Base-by-base conservation (phyloP, 2,888 invertebrate genomes). In the Pandemis cinnamomeana region DNA sequence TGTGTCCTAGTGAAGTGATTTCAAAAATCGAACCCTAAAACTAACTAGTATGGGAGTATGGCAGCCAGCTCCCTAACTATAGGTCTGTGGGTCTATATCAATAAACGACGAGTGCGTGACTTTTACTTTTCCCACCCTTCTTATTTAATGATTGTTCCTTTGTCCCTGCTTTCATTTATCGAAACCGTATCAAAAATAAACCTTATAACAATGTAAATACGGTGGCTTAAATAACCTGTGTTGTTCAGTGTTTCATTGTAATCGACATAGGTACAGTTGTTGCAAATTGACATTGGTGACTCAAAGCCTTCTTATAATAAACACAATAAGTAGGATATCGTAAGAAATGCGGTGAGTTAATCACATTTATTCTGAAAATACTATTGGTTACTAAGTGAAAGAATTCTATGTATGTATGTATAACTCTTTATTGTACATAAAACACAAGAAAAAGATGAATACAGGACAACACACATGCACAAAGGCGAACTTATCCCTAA, bases 81-180 rank as follows among this genome's bases (percentile, higher is more conserved):
- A n/a, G 15, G 7, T 53, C 7, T 53, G 53, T 53, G 46, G 67
- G 67, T 66, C 11, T 72, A 53, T 62, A 67, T 72, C 67, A 61
- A 72, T 72, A 67, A 67, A 61, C 66, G 67, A 62, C 42, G 44
- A 72, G 41, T 62, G 72, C 61, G 61, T 67, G 67, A 67, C 67
- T 67, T 67, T 67, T 62, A 53, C 67, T 67, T 72, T 66, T 62
- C 62, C 66, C 66, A 60, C 66, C 58, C 66, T 71, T 71, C 66
- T 66, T 60, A 71, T 71, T 66, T 66, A 71, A 71, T 66, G 64
- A 71, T 60, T 66, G 58, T 66, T 55, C 64, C 48, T 71, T 66
- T 71, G 71, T 66, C 64, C 64, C 36, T 58, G 44, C 13, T 71
- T 66, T 41, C 8, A 48, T 46, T 72, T 36, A 27, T 58, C 15